phyloP scores from a whole-genome alignment of 2,888 invertebrate species.

The Heliconius hortense region DNA sequence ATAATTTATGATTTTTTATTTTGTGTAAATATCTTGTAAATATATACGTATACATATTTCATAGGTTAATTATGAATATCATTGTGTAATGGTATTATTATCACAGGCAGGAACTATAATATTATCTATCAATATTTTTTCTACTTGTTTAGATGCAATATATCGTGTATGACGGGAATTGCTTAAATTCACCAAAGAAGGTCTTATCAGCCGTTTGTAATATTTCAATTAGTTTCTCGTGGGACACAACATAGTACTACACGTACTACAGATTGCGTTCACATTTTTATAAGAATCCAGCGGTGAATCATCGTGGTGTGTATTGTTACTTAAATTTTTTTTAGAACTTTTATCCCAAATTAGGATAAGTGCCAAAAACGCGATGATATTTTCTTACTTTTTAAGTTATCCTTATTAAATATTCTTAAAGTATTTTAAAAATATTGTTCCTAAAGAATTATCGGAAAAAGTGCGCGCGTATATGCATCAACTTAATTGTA shows the following conservation, averaged over 20 bases:
- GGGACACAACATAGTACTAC: conserved; percentile 7
- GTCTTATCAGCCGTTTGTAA: conserved; percentile 50
- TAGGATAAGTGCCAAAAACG: conserved; percentile 78
- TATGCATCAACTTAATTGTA: conserved; percentile 72
- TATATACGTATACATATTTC: conserved; percentile 35
- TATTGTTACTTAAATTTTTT: conserved; percentile 17
- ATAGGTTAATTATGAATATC: conserved; percentile 36
- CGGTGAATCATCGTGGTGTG: conserved; percentile 3
- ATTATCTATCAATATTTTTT: conserved; percentile 37
- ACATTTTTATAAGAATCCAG: conserved; percentile 2
- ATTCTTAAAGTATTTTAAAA: conserved; percentile 77
- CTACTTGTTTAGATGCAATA: conserved; percentile 41
- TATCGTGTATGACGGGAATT: conserved; percentile 41
- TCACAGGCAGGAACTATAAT: conserved; percentile 41
- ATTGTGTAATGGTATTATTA: conserved; percentile 37
- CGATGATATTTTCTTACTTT: conserved; percentile 57
- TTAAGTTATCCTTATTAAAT: conserved; percentile 72
- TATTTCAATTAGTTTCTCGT: conserved; percentile 32
- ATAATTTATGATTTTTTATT: conserved; percentile 42
- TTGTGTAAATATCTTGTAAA: conserved; percentile 46
- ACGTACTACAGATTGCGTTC: conserved; percentile 10
- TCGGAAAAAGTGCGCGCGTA: conserved; percentile 67
- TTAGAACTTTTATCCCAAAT: conserved; percentile 48
- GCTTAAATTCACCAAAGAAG: conserved; percentile 64
- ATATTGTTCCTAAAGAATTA: conserved; percentile 79